phyloP scores from a whole-genome alignment of 1,140 invertebrate species.

The Phocides pigmalion region DNA sequence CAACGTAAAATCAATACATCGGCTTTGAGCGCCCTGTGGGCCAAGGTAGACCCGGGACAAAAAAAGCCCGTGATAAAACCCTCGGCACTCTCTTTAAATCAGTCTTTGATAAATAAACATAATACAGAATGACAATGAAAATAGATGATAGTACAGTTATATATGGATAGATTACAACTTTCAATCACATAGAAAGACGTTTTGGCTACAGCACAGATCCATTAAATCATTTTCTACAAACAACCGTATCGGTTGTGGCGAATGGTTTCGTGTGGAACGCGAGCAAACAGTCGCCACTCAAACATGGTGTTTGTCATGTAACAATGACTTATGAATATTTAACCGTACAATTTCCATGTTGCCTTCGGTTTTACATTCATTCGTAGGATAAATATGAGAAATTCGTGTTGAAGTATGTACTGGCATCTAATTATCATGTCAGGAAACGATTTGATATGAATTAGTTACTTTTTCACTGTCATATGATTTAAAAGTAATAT shows the following conservation, averaged over 20 bases:
- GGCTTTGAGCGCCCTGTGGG: no score
- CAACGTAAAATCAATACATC: no score
- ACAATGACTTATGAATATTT: conserved; percentile 17
- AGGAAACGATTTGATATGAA: neutral
- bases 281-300: neutral
- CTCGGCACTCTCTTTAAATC: no score
- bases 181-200: no score
- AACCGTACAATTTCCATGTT: neutral
- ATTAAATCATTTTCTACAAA: conserved; percentile 2
- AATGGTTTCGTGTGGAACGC: conserved; percentile 8
- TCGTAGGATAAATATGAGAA: neutral
- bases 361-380: neutral
- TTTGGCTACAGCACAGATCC: no score
- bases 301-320: conserved; percentile 4
- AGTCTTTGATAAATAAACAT: no score
- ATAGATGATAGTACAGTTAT: no score
- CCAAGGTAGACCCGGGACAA: no score
- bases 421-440: neutral
- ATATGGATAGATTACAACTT: no score
- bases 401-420: neutral
- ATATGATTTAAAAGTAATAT: no score
- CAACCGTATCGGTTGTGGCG: neutral
- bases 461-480: neutral
- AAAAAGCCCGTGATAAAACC: no score
- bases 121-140: no score